Percentiles rank a stretch among this genome's conserved stretches.
phyloP scores from a whole-genome alignment of 2,888 invertebrate species.

The Tanaodytes sp. region DNA sequence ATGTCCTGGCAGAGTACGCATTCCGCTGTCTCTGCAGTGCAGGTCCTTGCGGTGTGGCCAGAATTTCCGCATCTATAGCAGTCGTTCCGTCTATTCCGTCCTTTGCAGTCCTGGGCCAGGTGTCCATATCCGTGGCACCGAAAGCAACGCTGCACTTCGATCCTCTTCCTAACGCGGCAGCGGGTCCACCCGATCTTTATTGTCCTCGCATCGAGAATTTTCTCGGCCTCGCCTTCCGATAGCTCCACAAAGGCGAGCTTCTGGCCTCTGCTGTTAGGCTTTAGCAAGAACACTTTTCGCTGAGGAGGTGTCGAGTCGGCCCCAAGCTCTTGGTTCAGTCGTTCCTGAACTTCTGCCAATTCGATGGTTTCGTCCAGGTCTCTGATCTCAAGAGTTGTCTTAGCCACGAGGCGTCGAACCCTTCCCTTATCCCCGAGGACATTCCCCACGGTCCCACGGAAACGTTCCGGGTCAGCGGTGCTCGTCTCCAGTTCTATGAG shows the following conservation, averaged over 20 bases:
- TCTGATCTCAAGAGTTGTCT: neutral
- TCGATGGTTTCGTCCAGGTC: neutral
- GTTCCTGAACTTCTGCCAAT: no score
- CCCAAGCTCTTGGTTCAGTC: no score
- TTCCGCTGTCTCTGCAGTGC: neutral
- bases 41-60: constrained; percentile 14
- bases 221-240: neutral
- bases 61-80: constrained; percentile 12
- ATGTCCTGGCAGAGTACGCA: constrained; percentile 13
- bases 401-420: neutral
- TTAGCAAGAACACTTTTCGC: neutral
- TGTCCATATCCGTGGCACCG: constrained; percentile 23
- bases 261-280: neutral
- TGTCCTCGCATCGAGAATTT: neutral
- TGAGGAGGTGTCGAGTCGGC: neutral
- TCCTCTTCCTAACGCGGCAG: constrained; percentile 14
- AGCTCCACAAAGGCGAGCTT: neutral
- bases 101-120: constrained; percentile 11
- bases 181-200: constrained; percentile 16
- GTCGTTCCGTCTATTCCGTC: constrained; percentile 5
- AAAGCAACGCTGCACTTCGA: constrained; percentile 1
- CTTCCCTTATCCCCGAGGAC: neutral
- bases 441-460: neutral
- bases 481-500: neutral
- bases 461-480: neutral